Evolutionary conservation across 2,797 vertebrate species (phyloP).

Genomic region (Otolemur crassicaudatus): DNA sequence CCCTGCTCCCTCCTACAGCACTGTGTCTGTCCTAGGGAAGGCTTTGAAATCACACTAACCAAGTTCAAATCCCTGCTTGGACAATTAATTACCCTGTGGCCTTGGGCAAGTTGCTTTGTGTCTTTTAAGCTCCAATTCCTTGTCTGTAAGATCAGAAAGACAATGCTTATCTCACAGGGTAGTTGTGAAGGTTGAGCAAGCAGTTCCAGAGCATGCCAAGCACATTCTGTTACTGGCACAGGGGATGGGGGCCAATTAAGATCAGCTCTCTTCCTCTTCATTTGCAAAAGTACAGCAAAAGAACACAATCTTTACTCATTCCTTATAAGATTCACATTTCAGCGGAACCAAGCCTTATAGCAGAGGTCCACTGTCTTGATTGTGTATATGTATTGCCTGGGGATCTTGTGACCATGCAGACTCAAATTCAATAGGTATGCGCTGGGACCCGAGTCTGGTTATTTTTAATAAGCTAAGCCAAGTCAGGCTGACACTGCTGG

Average conservation of each 20-base stretch:
- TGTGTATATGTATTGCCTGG: accelerated
- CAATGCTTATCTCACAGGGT: background rate
- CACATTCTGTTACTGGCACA: background rate
- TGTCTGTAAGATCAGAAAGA: background rate
- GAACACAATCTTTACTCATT: background rate
- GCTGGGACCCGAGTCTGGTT: background rate
- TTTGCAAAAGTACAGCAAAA: constrained; percentile 32
- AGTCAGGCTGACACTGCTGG: background rate
- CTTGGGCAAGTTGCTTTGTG: background rate
- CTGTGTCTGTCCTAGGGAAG: background rate
- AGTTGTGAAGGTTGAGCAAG: background rate
- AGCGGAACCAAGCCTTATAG: background rate
- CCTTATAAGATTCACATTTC: background rate
- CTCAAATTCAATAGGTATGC: background rate
- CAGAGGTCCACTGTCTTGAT: background rate
- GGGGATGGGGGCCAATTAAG: background rate
- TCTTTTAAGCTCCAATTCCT: background rate
- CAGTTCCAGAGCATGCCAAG: background rate
- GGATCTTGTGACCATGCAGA: background rate
- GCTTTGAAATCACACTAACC: background rate
- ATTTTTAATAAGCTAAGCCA: background rate
- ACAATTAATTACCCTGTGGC: background rate
- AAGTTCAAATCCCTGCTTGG: background rate
- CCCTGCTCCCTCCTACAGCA: background rate
- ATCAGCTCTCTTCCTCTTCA: background rate